These are phyloP conservation scores for Galeopterus variegatus DNA, from an alignment of 2,113 vertebrate species.

Conservation along the genomic window DNA sequence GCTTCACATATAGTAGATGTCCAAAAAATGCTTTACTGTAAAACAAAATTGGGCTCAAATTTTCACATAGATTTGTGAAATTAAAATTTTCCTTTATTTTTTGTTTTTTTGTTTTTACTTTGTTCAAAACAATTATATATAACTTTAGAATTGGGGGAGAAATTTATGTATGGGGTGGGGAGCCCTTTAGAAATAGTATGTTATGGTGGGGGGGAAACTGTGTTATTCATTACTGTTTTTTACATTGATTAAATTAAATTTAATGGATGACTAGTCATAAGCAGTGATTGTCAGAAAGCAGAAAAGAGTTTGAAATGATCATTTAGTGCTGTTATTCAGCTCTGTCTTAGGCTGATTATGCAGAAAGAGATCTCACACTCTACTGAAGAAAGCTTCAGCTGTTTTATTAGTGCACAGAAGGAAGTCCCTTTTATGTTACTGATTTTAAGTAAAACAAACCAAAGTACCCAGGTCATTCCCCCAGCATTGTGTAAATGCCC, in stretches of 20 bases:
- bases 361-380: neutral
- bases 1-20: neutral
- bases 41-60: neutral
- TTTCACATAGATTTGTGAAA: constrained; percentile 12
- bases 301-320: neutral
- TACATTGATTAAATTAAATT: neutral
- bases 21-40: neutral
- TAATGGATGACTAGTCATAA: neutral
- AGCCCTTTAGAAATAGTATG: neutral
- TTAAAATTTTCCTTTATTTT: neutral
- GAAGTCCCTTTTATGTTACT: neutral
- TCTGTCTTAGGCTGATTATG: neutral
- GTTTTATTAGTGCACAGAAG: neutral
- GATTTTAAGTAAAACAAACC: constrained; percentile 32
- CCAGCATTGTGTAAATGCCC: neutral
- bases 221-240: neutral
- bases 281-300: neutral
- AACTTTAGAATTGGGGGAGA: neutral
- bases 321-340: neutral
- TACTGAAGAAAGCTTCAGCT: neutral
- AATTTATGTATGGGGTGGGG: neutral
- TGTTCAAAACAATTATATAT: neutral
- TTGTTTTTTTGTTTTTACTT: neutral
- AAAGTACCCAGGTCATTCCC: neutral
- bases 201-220: neutral